phyloP scores from a whole-genome alignment of 2,888 invertebrate species.

The Cerceris rybyensis region DNA sequence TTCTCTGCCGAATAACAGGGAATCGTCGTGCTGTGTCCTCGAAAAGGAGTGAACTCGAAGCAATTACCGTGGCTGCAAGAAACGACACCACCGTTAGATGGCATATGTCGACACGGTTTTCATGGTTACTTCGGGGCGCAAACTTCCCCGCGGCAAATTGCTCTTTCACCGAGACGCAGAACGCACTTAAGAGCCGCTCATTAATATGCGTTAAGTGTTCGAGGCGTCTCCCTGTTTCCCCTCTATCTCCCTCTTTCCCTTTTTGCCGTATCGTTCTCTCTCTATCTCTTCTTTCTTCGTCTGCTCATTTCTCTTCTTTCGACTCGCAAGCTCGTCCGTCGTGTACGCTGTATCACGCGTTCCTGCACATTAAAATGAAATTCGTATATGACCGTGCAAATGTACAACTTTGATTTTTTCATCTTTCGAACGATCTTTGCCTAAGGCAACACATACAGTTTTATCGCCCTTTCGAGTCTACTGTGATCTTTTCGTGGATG shows the following conservation, averaged over 20 bases:
- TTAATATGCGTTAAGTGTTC: slow-evolving; percentile 74
- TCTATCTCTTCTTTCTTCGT: slow-evolving; percentile 30
- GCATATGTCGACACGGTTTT: slow-evolving; percentile 38
- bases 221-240: slow-evolving; percentile 63
- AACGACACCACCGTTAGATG: slow-evolving; percentile 27
- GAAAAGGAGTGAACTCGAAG: not conserved
- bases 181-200: slow-evolving; percentile 69
- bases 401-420: slow-evolving; percentile 4
- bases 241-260: slow-evolving; percentile 46
- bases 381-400: slow-evolving; percentile 40
- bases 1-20: slow-evolving; percentile 3
- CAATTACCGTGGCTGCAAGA: slow-evolving; percentile 16
- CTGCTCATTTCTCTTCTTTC: slow-evolving; percentile 35
- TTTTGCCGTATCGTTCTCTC: slow-evolving; percentile 49
- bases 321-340: slow-evolving; percentile 50
- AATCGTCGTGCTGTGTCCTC: slow-evolving; percentile 1
- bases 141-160: slow-evolving; percentile 62
- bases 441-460: too few relatives aligned
- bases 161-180: slow-evolving; percentile 57
- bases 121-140: slow-evolving; percentile 53
- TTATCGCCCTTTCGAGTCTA: too few relatives aligned
- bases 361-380: slow-evolving; percentile 60
- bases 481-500: too few relatives aligned
- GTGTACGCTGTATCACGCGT: slow-evolving; percentile 53
- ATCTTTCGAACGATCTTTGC: too few relatives aligned